Percentiles rank a stretch among this genome's conserved stretches.
Conservation (phyloP, 2,888 invertebrate genomes). For the Lithophane ornitopus region DNA sequence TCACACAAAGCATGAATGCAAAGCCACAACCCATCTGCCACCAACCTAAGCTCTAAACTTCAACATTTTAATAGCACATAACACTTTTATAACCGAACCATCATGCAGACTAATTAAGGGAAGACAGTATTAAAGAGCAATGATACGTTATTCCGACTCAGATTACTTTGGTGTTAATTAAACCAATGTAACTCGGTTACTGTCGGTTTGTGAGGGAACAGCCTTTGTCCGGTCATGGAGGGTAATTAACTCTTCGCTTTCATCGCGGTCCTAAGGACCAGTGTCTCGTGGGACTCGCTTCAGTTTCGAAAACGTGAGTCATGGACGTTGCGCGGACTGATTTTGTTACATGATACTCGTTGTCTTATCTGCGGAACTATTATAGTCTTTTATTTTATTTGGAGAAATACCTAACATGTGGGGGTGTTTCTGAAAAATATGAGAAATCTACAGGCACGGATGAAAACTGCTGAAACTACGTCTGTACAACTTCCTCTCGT, state of each 20-base stretch:
- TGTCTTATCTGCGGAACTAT: not conserved
- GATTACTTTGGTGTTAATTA: constrained; percentile 58
- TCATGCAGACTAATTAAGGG: constrained; percentile 39
- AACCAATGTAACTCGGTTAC: constrained; percentile 44
- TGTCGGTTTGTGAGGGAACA: constrained; percentile 47
- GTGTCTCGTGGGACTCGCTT: constrained; percentile 55
- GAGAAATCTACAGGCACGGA: not conserved
- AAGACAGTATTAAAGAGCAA: constrained; percentile 52
- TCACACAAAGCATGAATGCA: constrained; percentile 11
- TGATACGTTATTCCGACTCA: constrained; percentile 49
- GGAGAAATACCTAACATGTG: not conserved
- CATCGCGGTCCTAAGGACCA: constrained; percentile 34
- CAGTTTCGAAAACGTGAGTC: constrained; percentile 32
- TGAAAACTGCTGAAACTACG: not conserved
- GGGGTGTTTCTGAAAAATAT: not conserved
- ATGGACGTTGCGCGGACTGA: constrained; percentile 40
- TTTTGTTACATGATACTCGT: not conserved
- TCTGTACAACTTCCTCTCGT: too few relatives aligned
- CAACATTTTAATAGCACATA: constrained; percentile 30
- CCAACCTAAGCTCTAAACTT: constrained; percentile 5
- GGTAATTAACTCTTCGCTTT: constrained; percentile 64
- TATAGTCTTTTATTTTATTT: constrained; percentile 5
- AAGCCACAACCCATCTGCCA: not conserved
- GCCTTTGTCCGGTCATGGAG: constrained; percentile 55
- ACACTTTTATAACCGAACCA: constrained; percentile 35